Percentiles rank a stretch among this genome's conserved stretches.
Evolutionary conservation across 2,797 vertebrate species (phyloP).

Genomic region (Mastacembelus armatus): DNA sequence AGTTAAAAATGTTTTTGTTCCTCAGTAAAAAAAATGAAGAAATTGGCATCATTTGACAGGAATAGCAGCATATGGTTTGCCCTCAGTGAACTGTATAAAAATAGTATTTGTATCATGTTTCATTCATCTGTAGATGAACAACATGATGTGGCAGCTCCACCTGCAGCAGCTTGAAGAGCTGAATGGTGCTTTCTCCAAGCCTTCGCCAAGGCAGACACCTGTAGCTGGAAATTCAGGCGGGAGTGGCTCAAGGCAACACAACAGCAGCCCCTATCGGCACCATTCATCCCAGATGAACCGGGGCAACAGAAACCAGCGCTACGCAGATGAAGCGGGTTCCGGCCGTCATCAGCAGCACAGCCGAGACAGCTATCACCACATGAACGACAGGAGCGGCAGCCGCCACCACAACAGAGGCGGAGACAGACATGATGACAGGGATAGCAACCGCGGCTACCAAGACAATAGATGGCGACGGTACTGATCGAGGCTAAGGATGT

Average conservation of each 20-base stretch:
- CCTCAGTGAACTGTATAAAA: background rate
- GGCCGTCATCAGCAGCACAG: constrained; percentile 79
- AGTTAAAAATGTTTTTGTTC: background rate
- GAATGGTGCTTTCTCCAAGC: constrained; percentile 57
- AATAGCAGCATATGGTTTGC: background rate
- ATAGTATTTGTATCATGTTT: background rate
- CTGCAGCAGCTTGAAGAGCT: constrained; percentile 84
- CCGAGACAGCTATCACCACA: constrained; percentile 60
- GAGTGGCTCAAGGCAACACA: constrained; percentile 66
- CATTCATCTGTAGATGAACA: constrained; percentile 85
- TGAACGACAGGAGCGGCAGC: constrained; percentile 64
- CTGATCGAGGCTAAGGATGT: constrained; percentile 58
- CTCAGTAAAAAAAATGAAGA: background rate
- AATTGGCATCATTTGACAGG: background rate
- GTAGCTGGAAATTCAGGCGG: constrained; percentile 29
- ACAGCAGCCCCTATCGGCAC: constrained; percentile 63
- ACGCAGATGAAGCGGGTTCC: constrained; percentile 65
- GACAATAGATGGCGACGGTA: constrained; percentile 85
- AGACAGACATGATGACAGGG: constrained; percentile 81
- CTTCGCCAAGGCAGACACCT: constrained; percentile 53
- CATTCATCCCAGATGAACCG: constrained; percentile 78
- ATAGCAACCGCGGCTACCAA: constrained; percentile 80
- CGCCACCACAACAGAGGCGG: constrained; percentile 83
- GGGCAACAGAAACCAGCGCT: constrained; percentile 79
- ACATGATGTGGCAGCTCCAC: constrained; percentile 82